These are phyloP conservation scores for Colinus virginianus DNA, from an alignment of 2,113 vertebrate genomes.

Conservation along the genomic window DNA sequence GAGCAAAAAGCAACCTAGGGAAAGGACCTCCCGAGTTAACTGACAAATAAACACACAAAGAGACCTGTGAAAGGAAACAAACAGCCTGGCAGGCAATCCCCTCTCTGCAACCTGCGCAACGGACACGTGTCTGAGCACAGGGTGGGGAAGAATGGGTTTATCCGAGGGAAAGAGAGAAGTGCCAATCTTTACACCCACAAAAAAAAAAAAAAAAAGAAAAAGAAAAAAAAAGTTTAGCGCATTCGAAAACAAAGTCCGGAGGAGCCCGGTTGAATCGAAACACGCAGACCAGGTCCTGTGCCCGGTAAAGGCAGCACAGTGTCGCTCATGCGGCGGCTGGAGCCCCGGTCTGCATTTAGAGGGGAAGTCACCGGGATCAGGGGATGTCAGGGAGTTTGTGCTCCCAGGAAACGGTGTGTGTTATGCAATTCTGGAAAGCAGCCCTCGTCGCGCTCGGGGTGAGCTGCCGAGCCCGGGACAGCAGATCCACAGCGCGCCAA, in stretches of 20 bases:
- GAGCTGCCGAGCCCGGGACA: conserved; percentile 27
- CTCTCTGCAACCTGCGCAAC: neutral
- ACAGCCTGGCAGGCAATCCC: neutral
- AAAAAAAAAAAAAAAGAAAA: conserved; percentile 43
- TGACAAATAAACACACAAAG: neutral
- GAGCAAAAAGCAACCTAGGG: neutral
- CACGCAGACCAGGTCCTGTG: conserved; percentile 17
- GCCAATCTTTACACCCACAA: neutral
- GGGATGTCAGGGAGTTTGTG: conserved; percentile 56
- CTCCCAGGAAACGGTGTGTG: conserved; percentile 52
- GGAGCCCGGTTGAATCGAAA: neutral
- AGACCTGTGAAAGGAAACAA: neutral
- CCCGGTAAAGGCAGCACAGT: neutral
- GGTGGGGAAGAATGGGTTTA: neutral
- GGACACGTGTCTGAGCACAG: neutral
- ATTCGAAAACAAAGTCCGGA: conserved; percentile 9
- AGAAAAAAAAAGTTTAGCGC: conserved; percentile 44
- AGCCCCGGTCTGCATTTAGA: neutral
- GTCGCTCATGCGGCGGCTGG: neutral
- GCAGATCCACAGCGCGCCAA: neutral
- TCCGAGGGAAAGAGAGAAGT: neutral
- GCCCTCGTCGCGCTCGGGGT: conserved; percentile 20
- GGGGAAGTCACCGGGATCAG: conserved; percentile 48
- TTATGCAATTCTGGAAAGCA: conserved; percentile 68
- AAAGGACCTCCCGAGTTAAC: neutral